These are phyloP conservation scores for Hipparchia semele DNA, from an alignment of 2,888 invertebrate species.

Conservation along the genomic window DNA sequence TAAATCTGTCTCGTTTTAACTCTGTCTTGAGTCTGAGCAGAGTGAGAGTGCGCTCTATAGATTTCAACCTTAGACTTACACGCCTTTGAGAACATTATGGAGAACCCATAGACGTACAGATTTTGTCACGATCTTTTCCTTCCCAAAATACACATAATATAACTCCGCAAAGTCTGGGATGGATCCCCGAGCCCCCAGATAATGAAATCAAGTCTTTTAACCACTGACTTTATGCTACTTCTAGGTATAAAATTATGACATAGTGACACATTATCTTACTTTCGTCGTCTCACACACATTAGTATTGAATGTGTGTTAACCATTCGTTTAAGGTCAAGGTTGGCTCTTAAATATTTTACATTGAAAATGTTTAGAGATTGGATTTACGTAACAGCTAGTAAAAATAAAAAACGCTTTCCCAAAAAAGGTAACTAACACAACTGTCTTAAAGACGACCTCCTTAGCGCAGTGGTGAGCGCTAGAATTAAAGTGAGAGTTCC, in stretches of 20 bases:
- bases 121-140: no score
- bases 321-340: conserved; percentile 6
- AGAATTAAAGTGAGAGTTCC: neutral
- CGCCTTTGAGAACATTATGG: no score
- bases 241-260: neutral
- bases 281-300: conserved; percentile 2
- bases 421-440: neutral
- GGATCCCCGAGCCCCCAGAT: no score
- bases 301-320: neutral
- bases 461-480: neutral
- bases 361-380: conserved; percentile 1
- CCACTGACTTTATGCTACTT: neutral
- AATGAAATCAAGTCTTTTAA: no score
- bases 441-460: no score
- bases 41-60: no score
- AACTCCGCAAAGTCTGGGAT: no score
- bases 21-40: no score
- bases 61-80: no score
- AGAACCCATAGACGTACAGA: no score
- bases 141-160: no score
- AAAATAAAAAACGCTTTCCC: neutral
- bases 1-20: no score
- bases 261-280: neutral
- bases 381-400: neutral
- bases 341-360: neutral